Conservation (phyloP, 2,888 invertebrate species). For the Xanthorhoe spadicearia region DNA sequence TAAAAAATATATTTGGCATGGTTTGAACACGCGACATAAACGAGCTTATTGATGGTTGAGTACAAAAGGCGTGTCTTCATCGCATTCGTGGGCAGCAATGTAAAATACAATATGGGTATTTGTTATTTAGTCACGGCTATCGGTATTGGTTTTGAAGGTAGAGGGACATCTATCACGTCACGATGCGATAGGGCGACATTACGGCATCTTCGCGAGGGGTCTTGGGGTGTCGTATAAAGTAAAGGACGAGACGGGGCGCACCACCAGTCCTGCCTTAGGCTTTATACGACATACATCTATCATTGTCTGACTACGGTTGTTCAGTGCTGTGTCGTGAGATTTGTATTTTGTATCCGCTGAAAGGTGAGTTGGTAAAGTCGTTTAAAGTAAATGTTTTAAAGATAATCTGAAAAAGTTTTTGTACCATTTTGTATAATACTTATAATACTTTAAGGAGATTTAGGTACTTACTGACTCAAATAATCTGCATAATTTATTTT, state of each 20-base stretch:
- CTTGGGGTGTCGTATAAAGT: constrained; percentile 72
- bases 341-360: constrained; percentile 57
- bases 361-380: constrained; percentile 62
- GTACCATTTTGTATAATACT: too few relatives aligned
- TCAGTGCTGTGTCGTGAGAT: constrained; percentile 68
- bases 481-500: too few relatives aligned
- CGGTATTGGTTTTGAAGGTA: constrained; percentile 52
- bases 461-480: too few relatives aligned
- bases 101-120: constrained; percentile 39
- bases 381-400: background rate
- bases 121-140: constrained; percentile 61
- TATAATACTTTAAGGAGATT: background rate
- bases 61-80: constrained; percentile 34
- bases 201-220: constrained; percentile 66
- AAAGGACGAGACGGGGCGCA: constrained; percentile 64
- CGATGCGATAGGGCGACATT: constrained; percentile 71
- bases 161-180: constrained; percentile 58
- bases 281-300: constrained; percentile 55
- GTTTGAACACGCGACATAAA: constrained; percentile 55
- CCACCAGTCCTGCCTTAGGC: constrained; percentile 69
- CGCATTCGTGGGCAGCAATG: constrained; percentile 46
- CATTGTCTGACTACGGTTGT: constrained; percentile 62
- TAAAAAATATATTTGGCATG: constrained; percentile 55
- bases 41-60: constrained; percentile 47
- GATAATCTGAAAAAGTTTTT: background rate